Base-by-base conservation (phyloP, 2,888 invertebrate genomes). In the Phymatocera aterrima region DNA sequence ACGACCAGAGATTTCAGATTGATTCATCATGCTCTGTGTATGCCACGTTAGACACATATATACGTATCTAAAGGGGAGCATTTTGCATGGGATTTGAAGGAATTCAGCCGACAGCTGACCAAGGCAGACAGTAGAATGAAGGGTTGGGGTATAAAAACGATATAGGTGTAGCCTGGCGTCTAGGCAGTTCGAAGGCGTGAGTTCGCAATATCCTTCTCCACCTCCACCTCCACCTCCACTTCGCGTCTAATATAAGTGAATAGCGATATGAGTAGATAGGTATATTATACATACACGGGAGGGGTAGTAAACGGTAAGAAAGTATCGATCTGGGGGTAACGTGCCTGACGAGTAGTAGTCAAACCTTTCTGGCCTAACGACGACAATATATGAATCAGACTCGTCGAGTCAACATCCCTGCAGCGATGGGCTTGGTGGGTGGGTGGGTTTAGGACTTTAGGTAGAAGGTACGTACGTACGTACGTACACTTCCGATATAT, bases 331-430 rank as follows among this genome's bases (percentile, higher is more conserved):
- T 72, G 70, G 31, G 40, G 43, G 37, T 34, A 37, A n/a, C 24
- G 28, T 43, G 43, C 46, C 31, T 60, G 70, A 70, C 70, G 31
- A 72, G 72, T 51, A 51, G 48, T 10, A 72, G 51, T 72, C 72
- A 51, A 72, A 72, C 72, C 70, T 70, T 43, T 24, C 24, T 24
- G 43, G 65, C 46, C 43, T 72, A 72, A 72, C 72, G 72, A 72
- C 72, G 51, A 72, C 72, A 72, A 72, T 72, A n/a, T n/a, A 72
- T 72, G 72, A 72, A 72, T 72, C 72, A 72, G 72, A 72, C 72
- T 64, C 51, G n/a, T n/a, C n/a, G 31, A 72, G 48, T 72, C 72
- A 43, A 72, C 70, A 70, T 70, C 70, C 70, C 70, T 70, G 28
- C 28, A 28, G 60, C 24, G 4, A 6, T 6, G 5, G 24, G 60